Percentiles rank a stretch among this genome's conserved stretches.
Conservation (phyloP, 2,113 vertebrate species). For the Seriola rivoliana region DNA sequence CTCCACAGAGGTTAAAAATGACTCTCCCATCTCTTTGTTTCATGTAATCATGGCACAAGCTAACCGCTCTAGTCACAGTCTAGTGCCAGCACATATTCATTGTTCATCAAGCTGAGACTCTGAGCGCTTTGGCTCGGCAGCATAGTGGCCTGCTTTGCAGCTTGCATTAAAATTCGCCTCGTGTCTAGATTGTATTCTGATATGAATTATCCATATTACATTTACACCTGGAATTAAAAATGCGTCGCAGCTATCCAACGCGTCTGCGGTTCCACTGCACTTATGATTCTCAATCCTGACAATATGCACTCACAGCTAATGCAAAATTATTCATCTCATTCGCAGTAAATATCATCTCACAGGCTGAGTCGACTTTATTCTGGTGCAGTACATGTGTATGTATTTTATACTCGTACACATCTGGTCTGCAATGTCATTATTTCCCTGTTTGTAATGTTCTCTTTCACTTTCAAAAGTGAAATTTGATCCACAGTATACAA, state of each 20-base stretch:
- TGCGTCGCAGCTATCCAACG: constrained; percentile 13
- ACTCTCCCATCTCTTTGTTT: not conserved
- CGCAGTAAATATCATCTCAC: constrained; percentile 21
- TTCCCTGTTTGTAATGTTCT: not conserved
- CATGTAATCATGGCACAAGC: constrained; percentile 13
- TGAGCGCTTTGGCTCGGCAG: not conserved
- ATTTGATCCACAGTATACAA: not conserved
- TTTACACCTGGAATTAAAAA: constrained; percentile 65
- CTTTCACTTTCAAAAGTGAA: too few species aligned
- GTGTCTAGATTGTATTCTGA: constrained; percentile 49
- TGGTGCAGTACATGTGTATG: not conserved
- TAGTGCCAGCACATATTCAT: constrained; percentile 7
- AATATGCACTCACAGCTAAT: constrained; percentile 28
- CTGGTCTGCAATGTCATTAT: not conserved
- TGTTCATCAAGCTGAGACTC: constrained; percentile 22
- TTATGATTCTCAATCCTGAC: constrained; percentile 35
- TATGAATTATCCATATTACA: constrained; percentile 66
- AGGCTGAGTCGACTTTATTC: constrained; percentile 12
- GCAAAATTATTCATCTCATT: constrained; percentile 27
- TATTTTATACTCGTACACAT: not conserved
- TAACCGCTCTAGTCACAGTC: constrained; percentile 2
- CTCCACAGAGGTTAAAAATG: not conserved
- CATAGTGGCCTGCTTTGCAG: constrained; percentile 5
- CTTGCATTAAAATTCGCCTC: constrained; percentile 52
- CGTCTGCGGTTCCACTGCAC: constrained; percentile 27